Base-by-base conservation (phyloP, 2,888 invertebrate genomes). In the Entomobrya proxima region DNA sequence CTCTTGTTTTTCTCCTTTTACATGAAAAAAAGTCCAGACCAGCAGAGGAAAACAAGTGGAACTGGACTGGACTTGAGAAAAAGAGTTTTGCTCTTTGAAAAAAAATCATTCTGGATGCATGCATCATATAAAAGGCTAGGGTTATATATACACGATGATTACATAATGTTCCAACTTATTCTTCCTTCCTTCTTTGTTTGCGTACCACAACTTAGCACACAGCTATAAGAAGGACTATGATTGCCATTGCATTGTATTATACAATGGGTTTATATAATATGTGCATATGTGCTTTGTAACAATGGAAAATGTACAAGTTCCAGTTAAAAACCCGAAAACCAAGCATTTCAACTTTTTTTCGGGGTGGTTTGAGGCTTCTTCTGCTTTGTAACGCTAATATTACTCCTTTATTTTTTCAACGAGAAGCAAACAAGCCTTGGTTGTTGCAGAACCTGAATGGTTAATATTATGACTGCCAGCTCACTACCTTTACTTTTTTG, bases 131-230 rank as follows among this genome's bases (percentile, higher is more conserved):
- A 4, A 47, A 47, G n/a, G 11, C 5, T 2, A 9, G 15, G 15
- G 37, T 44, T n/a, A 64, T 11, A 37, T 21, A 67, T 52, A 44
- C 72, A 69, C 37, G 40, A 50, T 78, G 81, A 86, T 82, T 86
- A 82, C 86, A 86, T 82, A 86, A 86, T 82, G 86, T 58, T 77
- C 76, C 58, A 85, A 85, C 74, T 85, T 85, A 76, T 84, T 77
- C 77, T 55, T 84, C 76, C 75, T 75, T 85, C 79, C 64, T 72
- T 84, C 72, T 64, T 72, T 52, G 47, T 72, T 47, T 79, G 40
- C 76, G 47, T 6, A 47, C 40, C 55, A 4, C 15, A 24, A 40
- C 11, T 40, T 24, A 15, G 27, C 40, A 50, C 40, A 37, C 21
- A n/a, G 6, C 67, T 24, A 30, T 55, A 9, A 61, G 52, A 79